These are phyloP conservation scores for Drosophila truncata DNA, from an alignment of 1,140 invertebrate genomes.

Conservation along the genomic window DNA sequence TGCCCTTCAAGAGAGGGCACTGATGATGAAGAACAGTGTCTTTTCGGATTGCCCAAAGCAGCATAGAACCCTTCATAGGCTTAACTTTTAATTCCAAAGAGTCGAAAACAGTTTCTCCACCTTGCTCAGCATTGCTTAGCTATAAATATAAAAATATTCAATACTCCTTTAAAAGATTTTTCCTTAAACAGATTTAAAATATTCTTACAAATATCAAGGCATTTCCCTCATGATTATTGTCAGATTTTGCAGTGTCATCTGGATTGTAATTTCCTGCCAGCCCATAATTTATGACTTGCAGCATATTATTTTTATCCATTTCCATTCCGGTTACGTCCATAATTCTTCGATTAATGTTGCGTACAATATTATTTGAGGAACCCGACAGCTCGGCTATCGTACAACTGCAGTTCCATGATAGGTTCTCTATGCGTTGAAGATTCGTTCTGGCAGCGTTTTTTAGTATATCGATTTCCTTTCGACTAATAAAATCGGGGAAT, in stretches of 20 bases:
- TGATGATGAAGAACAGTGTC: constrained; percentile 10
- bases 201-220: constrained; percentile 23
- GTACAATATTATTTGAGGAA: neutral
- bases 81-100: constrained; percentile 1
- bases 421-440: neutral
- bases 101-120: constrained; percentile 28
- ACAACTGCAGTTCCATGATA: constrained; percentile 25
- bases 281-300: constrained; percentile 35
- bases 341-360: constrained; percentile 15
- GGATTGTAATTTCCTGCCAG: constrained; percentile 31
- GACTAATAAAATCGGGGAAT: neutral
- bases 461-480: constrained; percentile 9
- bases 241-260: constrained; percentile 1
- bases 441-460: constrained; percentile 4
- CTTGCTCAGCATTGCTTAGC: constrained; percentile 10
- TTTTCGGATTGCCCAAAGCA: constrained; percentile 10
- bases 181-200: neutral
- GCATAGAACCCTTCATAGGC: constrained; percentile 18
- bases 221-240: neutral
- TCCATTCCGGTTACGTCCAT: neutral
- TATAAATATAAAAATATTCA: neutral
- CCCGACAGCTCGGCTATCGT: neutral
- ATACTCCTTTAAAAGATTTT: neutral
- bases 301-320: neutral
- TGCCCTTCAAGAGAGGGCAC: constrained; percentile 24